Percentiles rank a stretch among this genome's conserved stretches.
Conservation (phyloP, 2,888 invertebrate species). For the Germaria angustata region DNA sequence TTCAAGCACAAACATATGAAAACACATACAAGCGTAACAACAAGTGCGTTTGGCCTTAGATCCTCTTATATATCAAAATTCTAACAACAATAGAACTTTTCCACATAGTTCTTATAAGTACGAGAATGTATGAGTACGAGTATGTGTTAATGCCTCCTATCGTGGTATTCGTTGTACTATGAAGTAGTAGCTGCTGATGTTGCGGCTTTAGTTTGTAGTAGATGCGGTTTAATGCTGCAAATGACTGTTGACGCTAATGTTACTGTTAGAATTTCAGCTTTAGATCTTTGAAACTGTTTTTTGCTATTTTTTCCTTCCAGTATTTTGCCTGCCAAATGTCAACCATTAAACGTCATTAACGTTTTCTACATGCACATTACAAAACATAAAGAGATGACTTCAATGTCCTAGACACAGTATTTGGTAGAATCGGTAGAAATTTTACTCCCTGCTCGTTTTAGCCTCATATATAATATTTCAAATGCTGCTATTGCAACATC, state of each 20-base stretch:
- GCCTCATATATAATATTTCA: neutral
- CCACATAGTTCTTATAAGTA: neutral
- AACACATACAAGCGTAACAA: neutral
- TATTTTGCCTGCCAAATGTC: conserved; percentile 44
- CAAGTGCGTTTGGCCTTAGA: conserved; percentile 20
- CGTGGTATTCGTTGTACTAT: neutral
- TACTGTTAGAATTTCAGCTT: conserved; percentile 54
- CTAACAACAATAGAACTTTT: neutral
- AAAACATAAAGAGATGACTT: neutral
- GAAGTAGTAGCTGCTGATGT: conserved; percentile 60
- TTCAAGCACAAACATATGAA: conserved; percentile 21
- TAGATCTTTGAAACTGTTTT: conserved; percentile 44
- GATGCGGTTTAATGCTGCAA: conserved; percentile 63
- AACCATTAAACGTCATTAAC: conserved; percentile 59
- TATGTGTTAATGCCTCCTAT: conserved; percentile 10
- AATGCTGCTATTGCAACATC: conserved; percentile 19
- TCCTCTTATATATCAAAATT: conserved; percentile 57
- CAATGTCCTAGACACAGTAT: conserved; percentile 16
- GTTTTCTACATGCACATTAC: conserved; percentile 18
- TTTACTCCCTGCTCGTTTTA: neutral
- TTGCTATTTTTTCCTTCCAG: neutral
- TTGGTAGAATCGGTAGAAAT: neutral
- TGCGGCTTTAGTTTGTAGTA: conserved; percentile 60
- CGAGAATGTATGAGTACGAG: neutral
- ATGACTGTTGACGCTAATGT: conserved; percentile 64